Evolutionary conservation across 2,113 vertebrate genomes (phyloP).

Genomic region (Oncorhynchus keta): DNA sequence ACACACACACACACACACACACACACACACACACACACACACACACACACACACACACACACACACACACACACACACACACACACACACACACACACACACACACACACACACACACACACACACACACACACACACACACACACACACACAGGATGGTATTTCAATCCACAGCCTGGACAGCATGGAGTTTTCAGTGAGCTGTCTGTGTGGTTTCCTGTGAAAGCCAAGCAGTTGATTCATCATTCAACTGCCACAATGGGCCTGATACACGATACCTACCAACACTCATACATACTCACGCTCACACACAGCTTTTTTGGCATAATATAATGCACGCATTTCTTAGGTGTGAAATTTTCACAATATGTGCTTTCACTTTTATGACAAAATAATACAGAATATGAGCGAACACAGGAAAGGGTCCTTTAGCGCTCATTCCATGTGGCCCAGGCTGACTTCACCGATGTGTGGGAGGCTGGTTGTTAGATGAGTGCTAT

Average conservation of each 20-base stretch:
- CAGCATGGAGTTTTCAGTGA: conserved; percentile 37
- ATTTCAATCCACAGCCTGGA: conserved; percentile 48
- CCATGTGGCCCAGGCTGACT: background rate
- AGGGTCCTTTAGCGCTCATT: background rate
- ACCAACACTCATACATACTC: conserved; percentile 36
- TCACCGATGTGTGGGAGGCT: background rate
- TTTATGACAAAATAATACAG: background rate
- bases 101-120: conserved; percentile 20
- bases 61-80: conserved; percentile 21
- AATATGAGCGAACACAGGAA: background rate
- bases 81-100: conserved; percentile 15
- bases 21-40: too few species aligned
- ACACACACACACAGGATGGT: conserved; percentile 43
- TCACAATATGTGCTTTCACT: background rate
- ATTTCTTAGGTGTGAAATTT: background rate
- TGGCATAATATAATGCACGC: background rate
- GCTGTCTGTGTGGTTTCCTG: conserved; percentile 68
- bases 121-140: conserved; percentile 14
- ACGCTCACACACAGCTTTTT: conserved; percentile 23
- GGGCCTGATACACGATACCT: conserved; percentile 57
- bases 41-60: conserved; percentile 15
- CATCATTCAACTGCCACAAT: conserved; percentile 58
- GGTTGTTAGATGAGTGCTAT: background rate
- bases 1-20: conserved; percentile 9
- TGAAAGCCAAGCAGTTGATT: conserved; percentile 57